Conservation (phyloP, 2,888 invertebrate genomes). For the Noctua pronuba region DNA sequence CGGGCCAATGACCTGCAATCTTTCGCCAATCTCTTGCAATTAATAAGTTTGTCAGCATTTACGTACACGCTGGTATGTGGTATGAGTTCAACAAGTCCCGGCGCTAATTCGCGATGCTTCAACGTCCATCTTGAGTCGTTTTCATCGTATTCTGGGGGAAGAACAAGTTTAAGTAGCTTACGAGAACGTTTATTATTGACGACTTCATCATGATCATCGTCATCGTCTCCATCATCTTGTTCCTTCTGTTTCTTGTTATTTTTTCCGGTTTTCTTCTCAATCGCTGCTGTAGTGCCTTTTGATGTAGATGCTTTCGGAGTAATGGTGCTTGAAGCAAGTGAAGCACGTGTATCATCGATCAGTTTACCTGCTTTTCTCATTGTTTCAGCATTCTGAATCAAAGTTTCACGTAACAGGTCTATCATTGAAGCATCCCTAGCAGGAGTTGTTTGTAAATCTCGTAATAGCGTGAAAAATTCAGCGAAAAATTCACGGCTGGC, state of each 20-base stretch:
- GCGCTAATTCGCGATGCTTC: neutral
- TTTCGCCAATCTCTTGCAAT: neutral
- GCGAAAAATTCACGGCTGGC: too few relatives aligned
- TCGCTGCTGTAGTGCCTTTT: neutral
- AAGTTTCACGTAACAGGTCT: neutral
- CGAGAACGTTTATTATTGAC: too few relatives aligned
- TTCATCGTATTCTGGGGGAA: neutral
- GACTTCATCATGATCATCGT: too few relatives aligned
- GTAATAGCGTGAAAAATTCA: neutral
- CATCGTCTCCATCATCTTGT: too few relatives aligned
- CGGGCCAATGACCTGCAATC: neutral
- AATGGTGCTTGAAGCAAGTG: neutral
- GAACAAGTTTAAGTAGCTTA: neutral
- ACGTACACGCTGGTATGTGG: neutral
- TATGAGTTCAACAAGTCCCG: neutral
- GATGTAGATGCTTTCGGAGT: neutral
- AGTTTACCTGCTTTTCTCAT: neutral
- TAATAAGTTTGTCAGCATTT: neutral
- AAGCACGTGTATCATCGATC: neutral
- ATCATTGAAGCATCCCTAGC: neutral
- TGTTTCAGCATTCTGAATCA: neutral
- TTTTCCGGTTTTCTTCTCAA: too few relatives aligned
- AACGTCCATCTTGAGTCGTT: neutral
- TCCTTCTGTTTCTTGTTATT: too few relatives aligned
- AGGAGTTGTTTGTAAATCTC: neutral